Percentiles rank a stretch among this genome's conserved stretches.
phyloP scores from a whole-genome alignment of 2,888 invertebrate species.

The Ormyrus thymus region DNA sequence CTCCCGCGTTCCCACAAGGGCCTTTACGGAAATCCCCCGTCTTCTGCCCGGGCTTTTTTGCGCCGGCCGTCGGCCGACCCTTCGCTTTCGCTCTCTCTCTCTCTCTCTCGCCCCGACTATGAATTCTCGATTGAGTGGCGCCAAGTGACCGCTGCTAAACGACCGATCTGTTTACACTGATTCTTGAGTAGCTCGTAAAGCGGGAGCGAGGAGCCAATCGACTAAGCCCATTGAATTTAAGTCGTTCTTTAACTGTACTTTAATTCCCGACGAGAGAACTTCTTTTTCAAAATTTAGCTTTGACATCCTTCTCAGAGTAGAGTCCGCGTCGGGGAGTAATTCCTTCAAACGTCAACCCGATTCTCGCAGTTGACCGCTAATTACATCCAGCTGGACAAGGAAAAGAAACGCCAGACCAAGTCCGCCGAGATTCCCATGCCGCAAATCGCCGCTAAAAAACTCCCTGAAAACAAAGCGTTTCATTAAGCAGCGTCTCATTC shows the following conservation, averaged over 20 bases:
- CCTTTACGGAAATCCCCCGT: neutral
- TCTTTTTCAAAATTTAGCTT: too few species aligned
- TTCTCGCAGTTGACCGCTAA: too few species aligned
- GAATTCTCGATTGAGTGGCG: conserved; percentile 60
- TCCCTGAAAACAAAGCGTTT: neutral
- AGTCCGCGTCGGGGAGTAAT: too few species aligned
- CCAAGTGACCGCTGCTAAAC: conserved; percentile 21
- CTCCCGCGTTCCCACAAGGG: neutral
- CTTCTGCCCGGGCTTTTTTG: neutral
- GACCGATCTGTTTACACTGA: conserved; percentile 43
- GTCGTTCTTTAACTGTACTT: too few species aligned
- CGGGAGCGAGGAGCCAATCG: too few species aligned
- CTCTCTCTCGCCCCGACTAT: conserved; percentile 63
- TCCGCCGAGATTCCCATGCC: neutral
- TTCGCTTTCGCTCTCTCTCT: too few species aligned
- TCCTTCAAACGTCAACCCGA: too few species aligned
- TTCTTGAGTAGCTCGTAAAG: neutral
- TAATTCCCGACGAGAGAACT: too few species aligned
- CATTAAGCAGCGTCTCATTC: conserved; percentile 15
- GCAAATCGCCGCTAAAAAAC: neutral
- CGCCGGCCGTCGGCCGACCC: neutral
- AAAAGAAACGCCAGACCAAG: neutral
- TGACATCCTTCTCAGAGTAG: too few species aligned
- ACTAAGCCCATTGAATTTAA: too few species aligned
- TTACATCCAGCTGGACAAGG: too few species aligned